Conservation (phyloP, 2,888 invertebrate genomes). For the Platycheirus albimanus region DNA sequence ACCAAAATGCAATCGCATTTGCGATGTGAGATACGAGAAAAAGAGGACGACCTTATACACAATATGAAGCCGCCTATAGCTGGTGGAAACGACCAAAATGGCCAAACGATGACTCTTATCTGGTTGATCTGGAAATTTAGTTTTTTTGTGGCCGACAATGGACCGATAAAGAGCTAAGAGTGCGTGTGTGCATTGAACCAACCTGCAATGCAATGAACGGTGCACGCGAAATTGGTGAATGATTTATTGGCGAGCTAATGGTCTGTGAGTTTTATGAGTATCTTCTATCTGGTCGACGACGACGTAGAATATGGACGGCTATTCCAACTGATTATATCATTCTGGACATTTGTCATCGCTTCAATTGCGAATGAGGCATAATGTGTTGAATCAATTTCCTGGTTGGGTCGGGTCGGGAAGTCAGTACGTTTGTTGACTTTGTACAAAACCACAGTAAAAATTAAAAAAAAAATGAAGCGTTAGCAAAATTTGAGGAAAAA, state of each 20-base stretch:
- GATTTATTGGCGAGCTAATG: constrained; percentile 60
- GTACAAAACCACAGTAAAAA: too few relatives aligned
- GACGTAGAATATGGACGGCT: background rate
- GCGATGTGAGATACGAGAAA: constrained; percentile 22
- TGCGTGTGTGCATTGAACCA: constrained; percentile 63
- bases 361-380: background rate
- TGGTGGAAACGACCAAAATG: background rate
- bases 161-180: constrained; percentile 59
- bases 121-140: constrained; percentile 38
- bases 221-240: constrained; percentile 65
- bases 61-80: constrained; percentile 27
- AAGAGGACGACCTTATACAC: constrained; percentile 23
- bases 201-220: constrained; percentile 56
- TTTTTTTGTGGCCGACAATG: constrained; percentile 55
- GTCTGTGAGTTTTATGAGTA: constrained; percentile 47
- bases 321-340: constrained; percentile 54
- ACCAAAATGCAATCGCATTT: constrained; percentile 43
- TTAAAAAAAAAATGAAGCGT: too few relatives aligned
- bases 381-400: constrained; percentile 26
- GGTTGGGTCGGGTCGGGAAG: too few relatives aligned
- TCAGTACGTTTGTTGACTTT: too few relatives aligned
- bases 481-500: too few relatives aligned
- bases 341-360: constrained; percentile 63
- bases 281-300: too few relatives aligned
- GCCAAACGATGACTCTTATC: constrained; percentile 38